A percentile compares a stretch with the other conserved stretches of the same genome.
phyloP scores from a whole-genome alignment of 1,140 invertebrate genomes.

The Popillia japonica region DNA sequence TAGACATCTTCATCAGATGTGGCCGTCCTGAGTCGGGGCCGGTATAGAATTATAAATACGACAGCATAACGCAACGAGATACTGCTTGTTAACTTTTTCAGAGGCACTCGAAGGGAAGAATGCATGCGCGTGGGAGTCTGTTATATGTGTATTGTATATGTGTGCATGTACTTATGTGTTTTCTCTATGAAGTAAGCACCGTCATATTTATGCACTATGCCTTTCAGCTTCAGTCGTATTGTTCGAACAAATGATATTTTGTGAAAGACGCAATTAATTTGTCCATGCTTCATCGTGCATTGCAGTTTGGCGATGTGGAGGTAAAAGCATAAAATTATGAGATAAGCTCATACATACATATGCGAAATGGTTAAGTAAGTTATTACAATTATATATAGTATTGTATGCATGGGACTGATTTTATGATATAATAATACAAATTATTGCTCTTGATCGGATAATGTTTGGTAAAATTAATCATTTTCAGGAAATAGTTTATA shows the following conservation, averaged over 20 bases:
- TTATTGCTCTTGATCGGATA: too few relatives aligned
- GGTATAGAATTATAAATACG: conserved; percentile 57
- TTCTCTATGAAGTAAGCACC: conserved; percentile 38
- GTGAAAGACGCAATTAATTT: conserved; percentile 25
- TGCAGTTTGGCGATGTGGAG: not conserved
- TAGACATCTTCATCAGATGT: conserved; percentile 59
- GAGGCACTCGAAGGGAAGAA: conserved; percentile 42
- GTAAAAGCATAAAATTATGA: not conserved
- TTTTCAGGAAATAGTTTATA: too few relatives aligned
- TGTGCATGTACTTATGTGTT: conserved; percentile 38
- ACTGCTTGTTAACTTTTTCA: conserved; percentile 52
- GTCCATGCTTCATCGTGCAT: not conserved
- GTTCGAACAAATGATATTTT: conserved; percentile 29
- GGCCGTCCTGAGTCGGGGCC: conserved; percentile 44
- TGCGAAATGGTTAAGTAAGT: too few relatives aligned
- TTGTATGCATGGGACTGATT: too few relatives aligned
- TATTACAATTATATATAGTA: too few relatives aligned
- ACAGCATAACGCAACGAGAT: conserved; percentile 52
- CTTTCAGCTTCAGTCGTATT: conserved; percentile 41
- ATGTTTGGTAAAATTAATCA: too few relatives aligned
- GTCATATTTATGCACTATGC: conserved; percentile 40
- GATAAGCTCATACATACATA: not conserved
- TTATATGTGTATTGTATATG: conserved; percentile 15
- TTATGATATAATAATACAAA: too few relatives aligned
- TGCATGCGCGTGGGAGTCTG: conserved; percentile 23